These are phyloP conservation scores for Idaea aversata DNA, from an alignment of 2,888 invertebrate genomes.

Conservation along the genomic window DNA sequence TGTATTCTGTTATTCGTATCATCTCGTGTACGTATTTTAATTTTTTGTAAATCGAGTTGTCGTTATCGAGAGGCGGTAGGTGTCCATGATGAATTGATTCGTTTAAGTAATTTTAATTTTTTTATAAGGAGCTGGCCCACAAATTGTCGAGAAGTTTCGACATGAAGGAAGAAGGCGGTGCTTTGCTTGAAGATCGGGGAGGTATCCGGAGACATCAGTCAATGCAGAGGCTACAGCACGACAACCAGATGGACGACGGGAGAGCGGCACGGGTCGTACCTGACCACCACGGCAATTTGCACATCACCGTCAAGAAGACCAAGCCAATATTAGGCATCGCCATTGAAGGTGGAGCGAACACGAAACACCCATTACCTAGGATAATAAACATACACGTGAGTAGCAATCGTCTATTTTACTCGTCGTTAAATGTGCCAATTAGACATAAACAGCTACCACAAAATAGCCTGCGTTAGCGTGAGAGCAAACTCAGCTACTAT, in stretches of 20 bases:
- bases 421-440: not conserved
- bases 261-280: conserved; percentile 84
- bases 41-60: conserved; percentile 9
- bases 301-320: conserved; percentile 94
- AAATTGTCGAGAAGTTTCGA: conserved; percentile 93
- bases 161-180: conserved; percentile 91
- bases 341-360: conserved; percentile 98
- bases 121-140: conserved; percentile 89
- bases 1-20: conserved; percentile 25
- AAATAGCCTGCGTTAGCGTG: conserved; percentile 10
- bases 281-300: conserved; percentile 93
- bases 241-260: conserved; percentile 72
- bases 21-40: conserved; percentile 31
- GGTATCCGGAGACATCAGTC: conserved; percentile 87
- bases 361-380: conserved; percentile 95
- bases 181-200: conserved; percentile 83
- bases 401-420: conserved; percentile 10
- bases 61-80: not conserved
- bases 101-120: conserved; percentile 15
- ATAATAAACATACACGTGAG: conserved; percentile 98
- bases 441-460: not conserved
- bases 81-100: conserved; percentile 3
- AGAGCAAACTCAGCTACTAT: conserved; percentile 21
- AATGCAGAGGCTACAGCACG: conserved; percentile 86
- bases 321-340: conserved; percentile 97